Evolutionary conservation across 1,140 invertebrate species (phyloP).

Genomic region (Rhopalosiphum padi): DNA sequence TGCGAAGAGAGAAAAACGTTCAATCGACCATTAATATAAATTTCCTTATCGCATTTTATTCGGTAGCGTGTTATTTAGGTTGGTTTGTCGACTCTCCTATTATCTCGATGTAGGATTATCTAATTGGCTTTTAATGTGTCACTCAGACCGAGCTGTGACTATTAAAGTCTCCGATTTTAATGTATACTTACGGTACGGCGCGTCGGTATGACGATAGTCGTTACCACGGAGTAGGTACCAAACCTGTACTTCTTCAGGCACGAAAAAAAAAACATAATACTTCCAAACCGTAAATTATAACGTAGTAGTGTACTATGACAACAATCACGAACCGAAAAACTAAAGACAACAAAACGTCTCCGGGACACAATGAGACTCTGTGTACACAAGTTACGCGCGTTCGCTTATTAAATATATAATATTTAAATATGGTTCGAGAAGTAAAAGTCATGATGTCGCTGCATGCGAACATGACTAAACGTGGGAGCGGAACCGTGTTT

Average conservation of each 20-base stretch:
- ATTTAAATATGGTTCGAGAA: not conserved
- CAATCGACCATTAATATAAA: not conserved
- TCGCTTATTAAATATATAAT: not conserved
- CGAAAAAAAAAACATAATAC: not conserved
- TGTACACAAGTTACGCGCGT: not conserved
- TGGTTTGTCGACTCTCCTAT: not conserved
- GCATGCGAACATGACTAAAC: not conserved
- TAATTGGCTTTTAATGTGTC: not conserved
- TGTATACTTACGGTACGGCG: not conserved
- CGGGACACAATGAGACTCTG: not conserved
- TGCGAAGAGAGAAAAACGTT: not conserved
- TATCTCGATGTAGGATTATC: not conserved
- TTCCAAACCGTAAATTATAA: not conserved
- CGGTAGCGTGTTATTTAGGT: not conserved
- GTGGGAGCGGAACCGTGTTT: slow-evolving; percentile 31
- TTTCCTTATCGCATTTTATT: not conserved
- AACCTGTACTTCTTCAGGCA: not conserved
- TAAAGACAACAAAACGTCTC: not conserved
- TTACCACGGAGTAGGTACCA: not conserved
- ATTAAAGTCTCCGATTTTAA: not conserved
- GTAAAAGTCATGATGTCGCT: not conserved
- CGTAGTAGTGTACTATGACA: not conserved
- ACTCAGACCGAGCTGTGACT: not conserved
- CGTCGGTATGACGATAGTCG: not conserved
- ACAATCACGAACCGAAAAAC: not conserved